A percentile compares a stretch with the other conserved stretches of the same genome.
These are phyloP conservation scores for Tichodroma muraria DNA, from an alignment of 2,113 vertebrate species.

Conservation along the genomic window DNA sequence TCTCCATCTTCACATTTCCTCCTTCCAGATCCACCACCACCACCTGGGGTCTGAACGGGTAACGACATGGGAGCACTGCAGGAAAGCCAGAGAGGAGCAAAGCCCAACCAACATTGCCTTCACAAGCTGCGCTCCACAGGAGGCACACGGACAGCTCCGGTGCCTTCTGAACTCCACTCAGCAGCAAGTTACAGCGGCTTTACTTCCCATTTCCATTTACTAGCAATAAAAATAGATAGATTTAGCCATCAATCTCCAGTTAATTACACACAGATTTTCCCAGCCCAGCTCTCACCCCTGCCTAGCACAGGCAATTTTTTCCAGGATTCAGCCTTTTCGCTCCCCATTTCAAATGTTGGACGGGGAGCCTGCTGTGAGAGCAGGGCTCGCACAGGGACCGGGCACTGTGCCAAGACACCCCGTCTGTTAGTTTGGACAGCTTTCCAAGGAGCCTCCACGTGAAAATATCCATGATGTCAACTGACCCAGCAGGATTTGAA, in stretches of 20 bases:
- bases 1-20: neutral
- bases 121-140: fast-evolving
- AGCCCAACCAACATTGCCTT: fast-evolving
- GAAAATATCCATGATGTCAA: neutral
- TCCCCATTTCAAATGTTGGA: neutral
- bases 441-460: neutral
- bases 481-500: neutral
- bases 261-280: neutral
- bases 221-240: neutral
- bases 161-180: fast-evolving
- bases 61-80: fast-evolving
- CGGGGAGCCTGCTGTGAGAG: neutral
- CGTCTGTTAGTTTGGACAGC: neutral
- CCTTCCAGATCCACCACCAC: neutral
- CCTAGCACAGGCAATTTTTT: neutral
- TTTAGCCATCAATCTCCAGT: neutral
- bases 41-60: fast-evolving
- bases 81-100: neutral
- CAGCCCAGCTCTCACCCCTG: neutral
- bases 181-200: neutral
- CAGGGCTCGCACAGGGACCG: neutral
- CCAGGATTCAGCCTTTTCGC: neutral
- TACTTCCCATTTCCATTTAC: neutral
- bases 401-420: neutral
- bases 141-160: fast-evolving